phyloP scores from a whole-genome alignment of 2,113 vertebrate genomes.

The Scartelaos histophorus region DNA sequence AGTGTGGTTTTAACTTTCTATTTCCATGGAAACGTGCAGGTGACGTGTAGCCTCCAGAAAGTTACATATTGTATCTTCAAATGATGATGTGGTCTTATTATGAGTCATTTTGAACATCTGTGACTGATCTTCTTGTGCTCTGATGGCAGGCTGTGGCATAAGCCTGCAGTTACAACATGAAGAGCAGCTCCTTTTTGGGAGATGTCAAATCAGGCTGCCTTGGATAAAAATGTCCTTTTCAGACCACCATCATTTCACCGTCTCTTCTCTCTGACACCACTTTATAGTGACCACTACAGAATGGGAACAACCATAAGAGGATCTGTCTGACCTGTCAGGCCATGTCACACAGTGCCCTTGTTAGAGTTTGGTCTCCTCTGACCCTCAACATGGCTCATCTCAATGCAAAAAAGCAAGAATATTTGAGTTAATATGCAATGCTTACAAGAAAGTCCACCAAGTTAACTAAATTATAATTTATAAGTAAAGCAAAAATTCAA shows the following conservation, averaged over 20 bases:
- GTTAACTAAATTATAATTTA: background rate
- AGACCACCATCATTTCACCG: background rate
- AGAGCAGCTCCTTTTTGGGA: background rate
- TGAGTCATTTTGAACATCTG: background rate
- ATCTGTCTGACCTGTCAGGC: background rate
- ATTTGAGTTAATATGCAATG: background rate
- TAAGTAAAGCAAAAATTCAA: background rate
- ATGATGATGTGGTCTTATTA: background rate
- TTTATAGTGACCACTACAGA: constrained; percentile 1
- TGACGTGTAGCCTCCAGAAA: too few species aligned
- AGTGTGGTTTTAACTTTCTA: too few species aligned
- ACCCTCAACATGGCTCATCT: background rate
- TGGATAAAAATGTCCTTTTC: constrained; percentile 1
- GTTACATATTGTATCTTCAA: too few species aligned
- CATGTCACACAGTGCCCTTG: background rate
- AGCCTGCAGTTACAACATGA: background rate
- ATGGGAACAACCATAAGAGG: background rate
- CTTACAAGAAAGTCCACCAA: background rate
- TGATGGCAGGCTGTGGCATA: background rate
- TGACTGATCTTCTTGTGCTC: background rate
- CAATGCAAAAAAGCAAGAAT: background rate
- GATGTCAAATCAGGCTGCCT: background rate
- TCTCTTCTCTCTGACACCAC: background rate
- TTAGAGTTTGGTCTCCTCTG: background rate
- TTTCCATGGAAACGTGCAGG: too few species aligned